Evolutionary conservation across 2,797 vertebrate genomes (phyloP), one percentile per base, ranked within the genome.

Genomic region (Sitta carolinensis): DNA sequence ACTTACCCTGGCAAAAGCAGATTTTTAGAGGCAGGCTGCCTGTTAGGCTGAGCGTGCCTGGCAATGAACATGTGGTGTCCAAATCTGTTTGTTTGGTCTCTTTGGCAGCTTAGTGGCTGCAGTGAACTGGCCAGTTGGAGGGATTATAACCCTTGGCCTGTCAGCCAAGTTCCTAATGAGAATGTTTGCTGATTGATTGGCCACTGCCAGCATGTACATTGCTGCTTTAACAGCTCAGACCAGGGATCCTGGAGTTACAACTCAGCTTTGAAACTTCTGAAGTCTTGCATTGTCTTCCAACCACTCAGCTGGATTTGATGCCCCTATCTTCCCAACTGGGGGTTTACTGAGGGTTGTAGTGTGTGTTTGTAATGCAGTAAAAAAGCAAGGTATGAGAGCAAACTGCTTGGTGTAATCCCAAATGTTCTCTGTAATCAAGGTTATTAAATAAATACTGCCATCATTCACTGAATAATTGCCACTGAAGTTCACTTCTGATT

Each of bases 21-120:
- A 19, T 52, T 88, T 94, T 79, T 20, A 45, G 63, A 61, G 78
- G 78, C 72, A 50, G 27, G 64, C 45, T 93, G 80, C 77, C 63
- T 54, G 2, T 68, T 51, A 51, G 88, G 76, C 81, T 67, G 82
- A 78, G 63, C 9, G 22, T 1, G 13, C 51, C 79, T 80, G 68
- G 40, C 34, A 11, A 16, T 86, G 85, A 73, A 57, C 47, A 17
- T 5, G 34, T 4, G 1, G 8, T 78, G 90, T 79, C 77, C 70
- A 91, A 45, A 87, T 93, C 74, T 3, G 4, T 90, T 80, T 82
- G 72, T 93, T 95, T 94, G 79, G 43, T 91, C 88, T 84, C n/a
- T 91, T 93, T 92, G 90, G 88, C 91, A 90, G 91, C 85, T 81
- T 86, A 76, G 87, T 76, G 63, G 59, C 85, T 94, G 91, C 73